phyloP scores from a whole-genome alignment of 2,888 invertebrate genomes.

The Ochlodes sylvanus region DNA sequence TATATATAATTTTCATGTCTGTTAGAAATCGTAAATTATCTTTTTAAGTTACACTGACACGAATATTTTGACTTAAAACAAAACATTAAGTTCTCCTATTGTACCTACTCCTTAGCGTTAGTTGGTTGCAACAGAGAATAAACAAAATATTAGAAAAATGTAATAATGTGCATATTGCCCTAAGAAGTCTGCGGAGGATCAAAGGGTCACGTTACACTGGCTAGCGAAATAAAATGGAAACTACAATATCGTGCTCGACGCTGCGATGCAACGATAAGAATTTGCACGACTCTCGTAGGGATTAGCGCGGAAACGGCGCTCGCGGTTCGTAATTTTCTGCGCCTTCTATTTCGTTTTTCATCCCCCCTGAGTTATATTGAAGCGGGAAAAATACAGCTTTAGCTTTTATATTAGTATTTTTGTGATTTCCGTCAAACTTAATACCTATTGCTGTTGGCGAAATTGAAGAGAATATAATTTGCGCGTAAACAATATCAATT shows the following conservation, averaged over 20 bases:
- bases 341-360: constrained; percentile 33
- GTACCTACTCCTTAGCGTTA: no score
- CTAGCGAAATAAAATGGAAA: constrained; percentile 58
- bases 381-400: constrained; percentile 16
- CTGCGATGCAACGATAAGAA: constrained; percentile 68
- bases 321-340: constrained; percentile 42
- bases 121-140: no score
- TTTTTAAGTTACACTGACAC: no score
- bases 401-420: not conserved
- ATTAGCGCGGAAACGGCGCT: constrained; percentile 46
- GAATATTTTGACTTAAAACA: no score
- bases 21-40: no score
- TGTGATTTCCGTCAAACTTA: not conserved
- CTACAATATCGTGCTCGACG: constrained; percentile 60
- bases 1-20: no score
- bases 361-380: constrained; percentile 18
- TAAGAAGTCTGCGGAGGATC: constrained; percentile 14
- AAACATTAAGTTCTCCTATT: no score
- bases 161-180: constrained; percentile 12
- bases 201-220: constrained; percentile 47
- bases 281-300: constrained; percentile 66
- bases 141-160: not conserved
- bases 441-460: not conserved
- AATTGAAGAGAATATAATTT: constrained; percentile 10
- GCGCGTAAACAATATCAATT: constrained; percentile 36